These are phyloP conservation scores for Tragelaphus scriptus DNA, from an alignment of 2,113 vertebrate genomes.

Conservation along the genomic window DNA sequence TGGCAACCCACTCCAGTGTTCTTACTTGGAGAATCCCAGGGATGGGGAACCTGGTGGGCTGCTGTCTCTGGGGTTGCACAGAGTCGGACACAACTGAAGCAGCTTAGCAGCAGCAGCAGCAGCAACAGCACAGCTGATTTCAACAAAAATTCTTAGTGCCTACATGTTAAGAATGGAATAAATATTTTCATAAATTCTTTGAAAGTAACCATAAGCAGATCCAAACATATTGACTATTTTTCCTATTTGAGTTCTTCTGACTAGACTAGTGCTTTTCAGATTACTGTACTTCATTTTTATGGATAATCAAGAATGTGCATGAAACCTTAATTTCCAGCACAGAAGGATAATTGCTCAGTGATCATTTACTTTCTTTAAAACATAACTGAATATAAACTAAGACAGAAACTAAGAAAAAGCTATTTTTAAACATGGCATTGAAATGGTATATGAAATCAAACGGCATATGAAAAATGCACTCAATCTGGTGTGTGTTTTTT, in stretches of 20 bases:
- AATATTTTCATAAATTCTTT: slow-evolving; percentile 51
- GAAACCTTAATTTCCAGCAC: slow-evolving; percentile 63
- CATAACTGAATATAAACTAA: slow-evolving; percentile 61
- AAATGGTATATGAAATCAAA: slow-evolving; percentile 28
- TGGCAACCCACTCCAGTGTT: too few species aligned
- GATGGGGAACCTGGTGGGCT: too few species aligned
- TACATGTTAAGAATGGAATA: slow-evolving; percentile 17
- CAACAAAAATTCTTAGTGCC: slow-evolving; percentile 17
- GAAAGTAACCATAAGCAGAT: slow-evolving; percentile 36
- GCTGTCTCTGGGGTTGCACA: too few species aligned
- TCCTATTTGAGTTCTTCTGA: slow-evolving; percentile 43
- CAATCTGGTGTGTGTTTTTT: not conserved
- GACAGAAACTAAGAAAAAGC: slow-evolving; percentile 39
- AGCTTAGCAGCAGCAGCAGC: too few species aligned
- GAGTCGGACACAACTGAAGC: too few species aligned
- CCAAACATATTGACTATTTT: slow-evolving; percentile 37
- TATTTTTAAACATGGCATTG: slow-evolving; percentile 50
- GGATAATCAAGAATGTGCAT: slow-evolving; percentile 59
- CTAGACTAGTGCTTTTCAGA: slow-evolving; percentile 57
- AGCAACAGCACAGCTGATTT: not conserved
- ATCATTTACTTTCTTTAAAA: slow-evolving; percentile 69
- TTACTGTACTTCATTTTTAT: slow-evolving; percentile 56
- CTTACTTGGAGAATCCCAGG: too few species aligned
- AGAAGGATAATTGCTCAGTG: slow-evolving; percentile 65
- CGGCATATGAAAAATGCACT: not conserved